phyloP scores from a whole-genome alignment of 64 coral and sea anemone genomes.

The Dendrophyllia cribrosa region DNA sequence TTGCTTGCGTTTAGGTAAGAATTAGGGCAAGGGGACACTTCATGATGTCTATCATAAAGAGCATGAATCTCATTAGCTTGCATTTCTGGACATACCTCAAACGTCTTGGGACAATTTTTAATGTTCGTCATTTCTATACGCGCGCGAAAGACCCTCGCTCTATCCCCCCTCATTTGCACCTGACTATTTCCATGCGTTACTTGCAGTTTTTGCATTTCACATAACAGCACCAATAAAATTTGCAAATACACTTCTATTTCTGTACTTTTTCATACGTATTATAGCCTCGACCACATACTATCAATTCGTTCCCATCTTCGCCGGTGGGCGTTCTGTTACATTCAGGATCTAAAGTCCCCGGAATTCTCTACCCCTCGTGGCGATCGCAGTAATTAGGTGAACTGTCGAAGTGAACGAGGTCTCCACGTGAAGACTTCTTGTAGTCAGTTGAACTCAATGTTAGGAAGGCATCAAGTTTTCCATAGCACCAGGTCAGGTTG shows the following conservation, averaged over 20 bases:
- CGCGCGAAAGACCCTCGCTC: too few relatives aligned
- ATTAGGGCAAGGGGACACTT: too few relatives aligned
- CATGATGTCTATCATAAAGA: too few relatives aligned
- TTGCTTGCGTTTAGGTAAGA: too few relatives aligned
- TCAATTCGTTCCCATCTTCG: conserved; percentile 9
- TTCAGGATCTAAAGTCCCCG: conserved; percentile 46
- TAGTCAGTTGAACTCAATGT: background rate
- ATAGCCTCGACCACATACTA: conserved; percentile 89
- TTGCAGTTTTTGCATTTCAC: conserved; percentile 81
- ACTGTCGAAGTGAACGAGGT: conserved; percentile 41
- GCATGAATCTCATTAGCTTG: too few relatives aligned
- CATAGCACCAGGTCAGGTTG: background rate
- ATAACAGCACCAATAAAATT: conserved; percentile 86
- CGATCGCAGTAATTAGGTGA: conserved; percentile 67
- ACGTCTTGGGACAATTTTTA: too few relatives aligned
- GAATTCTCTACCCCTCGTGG: conserved; percentile 31
- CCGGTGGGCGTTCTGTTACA: conserved; percentile 59
- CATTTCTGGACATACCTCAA: too few relatives aligned
- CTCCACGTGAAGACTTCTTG: conserved; percentile 52
- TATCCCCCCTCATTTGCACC: conserved; percentile 40
- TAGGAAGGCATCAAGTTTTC: conserved; percentile 8
- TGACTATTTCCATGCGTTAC: conserved; percentile 22
- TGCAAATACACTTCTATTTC: conserved; percentile 60
- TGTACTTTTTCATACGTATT: conserved; percentile 73
- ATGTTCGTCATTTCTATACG: too few relatives aligned